These are phyloP conservation scores for Glandiceps talaboti DNA, from an alignment of 53 echinoderm and acorn worm genomes.

Conservation along the genomic window DNA sequence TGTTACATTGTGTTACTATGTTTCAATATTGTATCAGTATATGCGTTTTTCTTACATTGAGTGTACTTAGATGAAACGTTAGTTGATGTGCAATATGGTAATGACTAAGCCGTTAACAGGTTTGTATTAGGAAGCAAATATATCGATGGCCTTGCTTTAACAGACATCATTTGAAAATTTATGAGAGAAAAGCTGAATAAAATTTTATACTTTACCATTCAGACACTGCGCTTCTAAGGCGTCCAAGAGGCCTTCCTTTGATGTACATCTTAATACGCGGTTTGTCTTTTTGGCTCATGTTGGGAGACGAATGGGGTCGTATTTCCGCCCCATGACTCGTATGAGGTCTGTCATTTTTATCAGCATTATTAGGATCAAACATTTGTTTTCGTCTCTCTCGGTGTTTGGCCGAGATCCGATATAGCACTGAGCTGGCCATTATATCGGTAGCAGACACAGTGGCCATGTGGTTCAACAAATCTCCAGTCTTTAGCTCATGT, in stretches of 20 bases:
- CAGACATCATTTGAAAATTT: too few relatives aligned
- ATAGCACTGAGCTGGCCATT: background rate
- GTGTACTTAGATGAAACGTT: too few relatives aligned
- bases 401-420: background rate
- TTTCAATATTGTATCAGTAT: too few relatives aligned
- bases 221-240: background rate
- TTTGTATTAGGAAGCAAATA: too few relatives aligned
- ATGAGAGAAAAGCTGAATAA: too few relatives aligned
- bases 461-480: background rate
- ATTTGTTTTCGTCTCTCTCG: background rate
- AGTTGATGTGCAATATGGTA: too few relatives aligned
- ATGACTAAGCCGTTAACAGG: too few relatives aligned
- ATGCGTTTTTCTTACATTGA: too few relatives aligned
- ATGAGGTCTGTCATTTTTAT: background rate
- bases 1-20: too few relatives aligned
- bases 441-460: background rate
- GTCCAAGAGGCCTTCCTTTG: background rate
- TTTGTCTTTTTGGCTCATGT: background rate
- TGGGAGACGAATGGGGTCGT: background rate
- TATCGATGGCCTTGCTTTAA: too few relatives aligned
- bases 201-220: too few relatives aligned
- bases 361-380: background rate
- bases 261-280: background rate
- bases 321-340: background rate
- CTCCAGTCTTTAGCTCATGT: too few relatives aligned